These are phyloP conservation scores for Cassiopea andromeda DNA, from an alignment of 30 jellyfish, hydroid and myxozoan genomes.

Conservation along the genomic window DNA sequence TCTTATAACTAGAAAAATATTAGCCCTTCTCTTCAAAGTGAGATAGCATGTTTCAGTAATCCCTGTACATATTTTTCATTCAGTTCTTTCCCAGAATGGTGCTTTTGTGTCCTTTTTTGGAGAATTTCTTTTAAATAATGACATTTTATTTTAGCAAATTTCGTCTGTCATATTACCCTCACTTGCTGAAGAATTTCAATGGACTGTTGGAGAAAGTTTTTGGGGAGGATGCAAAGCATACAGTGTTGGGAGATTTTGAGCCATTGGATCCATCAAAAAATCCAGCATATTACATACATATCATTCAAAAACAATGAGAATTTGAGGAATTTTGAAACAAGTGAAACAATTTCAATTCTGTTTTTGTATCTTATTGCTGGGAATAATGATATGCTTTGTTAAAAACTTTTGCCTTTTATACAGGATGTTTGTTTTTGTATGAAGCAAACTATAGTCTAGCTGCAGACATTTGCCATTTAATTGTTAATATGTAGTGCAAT, in stretches of 20 bases:
- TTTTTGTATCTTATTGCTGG: neutral
- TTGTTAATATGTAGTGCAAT: neutral
- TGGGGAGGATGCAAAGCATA: constrained; percentile 90
- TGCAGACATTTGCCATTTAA: neutral
- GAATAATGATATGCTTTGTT: too few species aligned
- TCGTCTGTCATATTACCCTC: constrained; percentile 98
- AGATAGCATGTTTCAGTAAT: too few species aligned
- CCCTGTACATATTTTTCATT: too few species aligned
- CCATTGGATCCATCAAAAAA: constrained; percentile 66
- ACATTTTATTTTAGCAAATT: constrained; percentile 64
- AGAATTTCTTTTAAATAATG: too few species aligned
- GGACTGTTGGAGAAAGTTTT: constrained; percentile 67
- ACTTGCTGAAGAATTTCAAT: constrained; percentile 83
- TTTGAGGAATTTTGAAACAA: neutral
- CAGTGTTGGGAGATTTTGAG: constrained; percentile 91
- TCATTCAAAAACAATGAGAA: constrained; percentile 67
- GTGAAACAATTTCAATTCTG: neutral
- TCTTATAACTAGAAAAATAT: too few species aligned
- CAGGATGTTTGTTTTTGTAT: neutral
- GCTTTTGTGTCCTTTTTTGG: neutral
- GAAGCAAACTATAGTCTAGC: neutral
- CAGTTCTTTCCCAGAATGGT: too few species aligned
- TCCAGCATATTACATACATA: constrained; percentile 95
- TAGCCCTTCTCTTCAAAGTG: too few species aligned
- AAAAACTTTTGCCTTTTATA: neutral